Conservation (phyloP, 2,113 vertebrate genomes). For the Seriola dumerili region DNA sequence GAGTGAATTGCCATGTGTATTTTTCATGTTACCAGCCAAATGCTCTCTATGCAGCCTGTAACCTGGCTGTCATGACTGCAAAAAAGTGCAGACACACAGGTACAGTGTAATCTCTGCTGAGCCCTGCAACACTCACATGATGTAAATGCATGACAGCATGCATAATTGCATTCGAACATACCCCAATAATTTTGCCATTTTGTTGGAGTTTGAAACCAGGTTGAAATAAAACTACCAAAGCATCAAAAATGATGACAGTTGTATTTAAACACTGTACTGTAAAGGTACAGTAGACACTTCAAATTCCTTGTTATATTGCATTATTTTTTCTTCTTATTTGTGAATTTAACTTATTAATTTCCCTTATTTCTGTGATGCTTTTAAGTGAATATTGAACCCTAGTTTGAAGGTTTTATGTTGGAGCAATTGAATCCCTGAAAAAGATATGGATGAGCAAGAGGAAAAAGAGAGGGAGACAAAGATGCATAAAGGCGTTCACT, state of each 20-base stretch:
- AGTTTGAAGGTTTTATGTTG: slow-evolving; percentile 5
- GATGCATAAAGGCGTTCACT: slow-evolving; percentile 34
- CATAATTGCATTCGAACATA: slow-evolving; percentile 74
- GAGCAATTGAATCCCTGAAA: slow-evolving; percentile 32
- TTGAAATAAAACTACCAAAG: slow-evolving; percentile 35
- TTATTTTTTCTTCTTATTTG: background rate
- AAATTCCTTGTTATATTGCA: background rate
- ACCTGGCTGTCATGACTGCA: slow-evolving; percentile 30
- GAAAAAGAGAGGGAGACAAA: slow-evolving; percentile 1
- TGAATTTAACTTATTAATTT: background rate
- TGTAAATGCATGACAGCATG: slow-evolving; percentile 71
- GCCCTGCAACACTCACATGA: slow-evolving; percentile 52
- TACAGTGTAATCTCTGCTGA: slow-evolving; percentile 60
- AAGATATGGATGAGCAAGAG: slow-evolving; percentile 16
- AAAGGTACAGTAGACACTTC: background rate
- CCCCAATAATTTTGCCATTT: slow-evolving; percentile 72
- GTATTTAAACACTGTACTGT: background rate
- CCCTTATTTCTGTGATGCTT: background rate
- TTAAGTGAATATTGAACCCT: background rate
- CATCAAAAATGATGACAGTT: background rate
- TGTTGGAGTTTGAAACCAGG: slow-evolving; percentile 45
- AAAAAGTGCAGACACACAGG: slow-evolving; percentile 50
- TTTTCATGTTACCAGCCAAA: background rate
- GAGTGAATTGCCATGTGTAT: background rate
- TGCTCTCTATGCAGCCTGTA: background rate